Evolutionary conservation across 2,888 invertebrate genomes (phyloP).

Genomic region (Enchytraeus crypticus): DNA sequence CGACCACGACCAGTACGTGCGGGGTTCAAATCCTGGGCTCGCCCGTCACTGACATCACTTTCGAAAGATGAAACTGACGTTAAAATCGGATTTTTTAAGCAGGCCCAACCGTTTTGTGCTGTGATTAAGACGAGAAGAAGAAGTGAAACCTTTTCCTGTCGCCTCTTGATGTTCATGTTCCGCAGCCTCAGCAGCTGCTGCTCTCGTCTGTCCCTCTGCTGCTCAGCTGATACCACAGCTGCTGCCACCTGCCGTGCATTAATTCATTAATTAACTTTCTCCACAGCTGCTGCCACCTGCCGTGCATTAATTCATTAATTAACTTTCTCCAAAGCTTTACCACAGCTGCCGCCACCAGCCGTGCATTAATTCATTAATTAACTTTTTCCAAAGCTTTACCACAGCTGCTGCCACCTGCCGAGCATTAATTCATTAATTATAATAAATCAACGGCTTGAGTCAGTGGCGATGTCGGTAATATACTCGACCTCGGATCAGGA

Average conservation of each 20-base stretch:
- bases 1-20: too few species aligned
- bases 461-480: too few species aligned
- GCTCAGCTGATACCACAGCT: constrained; percentile 31
- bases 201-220: constrained; percentile 72
- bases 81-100: too few species aligned
- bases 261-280: neutral
- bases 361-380: neutral
- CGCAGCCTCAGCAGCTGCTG: constrained; percentile 65
- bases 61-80: too few species aligned
- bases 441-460: too few species aligned
- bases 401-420: too few species aligned
- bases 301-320: neutral
- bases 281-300: constrained; percentile 10
- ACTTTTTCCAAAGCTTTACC: neutral
- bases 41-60: too few species aligned
- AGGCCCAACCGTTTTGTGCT: too few species aligned
- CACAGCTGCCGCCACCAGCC: constrained; percentile 9
- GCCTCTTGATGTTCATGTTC: constrained; percentile 77
- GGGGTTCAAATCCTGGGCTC: too few species aligned
- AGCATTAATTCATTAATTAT: too few species aligned
- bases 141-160: constrained; percentile 65
- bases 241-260: constrained; percentile 6
- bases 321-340: neutral
- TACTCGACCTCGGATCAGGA: too few species aligned
- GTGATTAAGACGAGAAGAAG: too few species aligned